Conservation (phyloP, 2,113 vertebrate genomes). For the Xerus inauris region DNA sequence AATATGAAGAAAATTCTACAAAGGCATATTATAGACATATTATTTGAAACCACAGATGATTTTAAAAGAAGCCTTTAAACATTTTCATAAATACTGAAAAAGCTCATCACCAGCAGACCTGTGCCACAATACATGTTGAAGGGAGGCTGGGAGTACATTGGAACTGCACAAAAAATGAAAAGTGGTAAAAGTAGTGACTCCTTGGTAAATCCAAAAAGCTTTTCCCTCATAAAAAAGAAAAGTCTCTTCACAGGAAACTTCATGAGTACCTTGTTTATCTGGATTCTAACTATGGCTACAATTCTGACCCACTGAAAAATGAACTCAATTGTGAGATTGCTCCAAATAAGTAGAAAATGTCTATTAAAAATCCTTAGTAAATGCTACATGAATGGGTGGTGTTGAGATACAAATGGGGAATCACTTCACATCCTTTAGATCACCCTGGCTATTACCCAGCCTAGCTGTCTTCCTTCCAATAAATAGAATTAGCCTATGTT, state of each 20-base stretch:
- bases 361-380: not conserved
- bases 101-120: not conserved
- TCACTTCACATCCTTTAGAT: not conserved
- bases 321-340: not conserved
- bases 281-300: not conserved
- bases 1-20: not conserved
- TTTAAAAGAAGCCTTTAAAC: not conserved
- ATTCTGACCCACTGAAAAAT: not conserved
- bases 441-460: not conserved
- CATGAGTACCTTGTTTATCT: not conserved
- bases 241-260: not conserved
- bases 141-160: not conserved
- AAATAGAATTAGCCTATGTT: conserved; percentile 34
- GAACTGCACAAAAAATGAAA: not conserved
- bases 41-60: not conserved
- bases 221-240: not conserved
- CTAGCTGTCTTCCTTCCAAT: not conserved
- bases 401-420: not conserved
- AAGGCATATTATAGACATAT: not conserved
- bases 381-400: not conserved
- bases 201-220: not conserved
- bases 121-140: not conserved
- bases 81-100: conserved; percentile 14
- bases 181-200: not conserved
- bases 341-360: not conserved